Percentiles rank a stretch among this genome's conserved stretches.
Conservation (phyloP, 2,888 invertebrate species). For the Caenorhabditis uteleia region DNA sequence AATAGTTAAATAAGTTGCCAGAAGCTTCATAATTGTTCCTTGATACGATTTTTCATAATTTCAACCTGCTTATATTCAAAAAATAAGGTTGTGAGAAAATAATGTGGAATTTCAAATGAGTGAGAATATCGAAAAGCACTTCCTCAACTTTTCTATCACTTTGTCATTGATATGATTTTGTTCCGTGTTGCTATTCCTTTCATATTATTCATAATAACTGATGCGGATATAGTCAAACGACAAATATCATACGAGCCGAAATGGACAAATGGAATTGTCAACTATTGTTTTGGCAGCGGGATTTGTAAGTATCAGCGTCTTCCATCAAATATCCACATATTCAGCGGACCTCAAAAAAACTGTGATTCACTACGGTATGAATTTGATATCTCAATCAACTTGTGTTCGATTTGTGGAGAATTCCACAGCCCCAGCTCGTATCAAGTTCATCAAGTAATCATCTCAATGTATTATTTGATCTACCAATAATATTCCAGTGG, state of each 20-base stretch:
- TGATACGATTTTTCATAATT: too few relatives aligned
- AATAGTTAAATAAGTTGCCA: too few relatives aligned
- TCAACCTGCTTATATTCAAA: too few relatives aligned
- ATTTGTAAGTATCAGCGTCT: too few relatives aligned
- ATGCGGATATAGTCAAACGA: neutral
- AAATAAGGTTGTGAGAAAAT: too few relatives aligned
- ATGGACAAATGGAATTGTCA: neutral
- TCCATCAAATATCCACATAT: too few relatives aligned
- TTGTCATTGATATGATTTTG: too few relatives aligned
- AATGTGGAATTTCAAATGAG: neutral
- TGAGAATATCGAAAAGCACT: neutral
- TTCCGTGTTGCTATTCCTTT: too few relatives aligned
- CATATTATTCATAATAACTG: too few relatives aligned
- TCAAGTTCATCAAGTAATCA: neutral
- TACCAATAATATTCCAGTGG: neutral
- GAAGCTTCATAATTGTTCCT: too few relatives aligned
- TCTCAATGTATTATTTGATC: too few relatives aligned
- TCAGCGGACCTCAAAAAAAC: neutral
- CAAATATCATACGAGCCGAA: neutral
- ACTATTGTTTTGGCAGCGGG: slow-evolving; percentile 5
- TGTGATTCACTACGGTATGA: neutral
- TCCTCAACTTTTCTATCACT: neutral
- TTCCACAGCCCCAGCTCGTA: neutral
- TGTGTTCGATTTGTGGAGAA: slow-evolving; percentile 2
- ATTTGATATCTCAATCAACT: neutral